Evolutionary conservation across 2,797 vertebrate genomes (phyloP).

Genomic region (Lepilemur septentrionalis): DNA sequence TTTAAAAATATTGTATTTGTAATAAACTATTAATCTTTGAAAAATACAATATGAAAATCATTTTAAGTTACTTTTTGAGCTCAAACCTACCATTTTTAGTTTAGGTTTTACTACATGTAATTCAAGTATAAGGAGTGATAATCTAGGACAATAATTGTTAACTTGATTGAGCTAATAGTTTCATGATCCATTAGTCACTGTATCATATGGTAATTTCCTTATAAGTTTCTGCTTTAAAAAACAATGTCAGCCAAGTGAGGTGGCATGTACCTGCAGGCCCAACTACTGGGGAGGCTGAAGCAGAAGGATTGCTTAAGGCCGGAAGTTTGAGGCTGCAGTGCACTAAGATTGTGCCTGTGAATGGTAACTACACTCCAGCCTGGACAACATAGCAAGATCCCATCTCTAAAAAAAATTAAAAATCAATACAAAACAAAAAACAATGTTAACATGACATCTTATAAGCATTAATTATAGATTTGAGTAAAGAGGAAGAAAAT

Average conservation of each 20-base stretch:
- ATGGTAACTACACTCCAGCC: not conserved
- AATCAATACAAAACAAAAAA: not conserved
- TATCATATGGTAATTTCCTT: not conserved
- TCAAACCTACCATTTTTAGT: not conserved
- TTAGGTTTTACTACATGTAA: not conserved
- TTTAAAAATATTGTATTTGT: not conserved
- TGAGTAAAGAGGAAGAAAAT: not conserved
- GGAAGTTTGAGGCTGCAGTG: not conserved
- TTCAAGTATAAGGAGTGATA: not conserved
- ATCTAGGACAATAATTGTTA: not conserved
- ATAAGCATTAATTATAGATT: not conserved
- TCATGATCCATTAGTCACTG: not conserved
- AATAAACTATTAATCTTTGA: not conserved
- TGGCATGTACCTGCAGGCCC: not conserved
- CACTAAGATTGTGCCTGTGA: not conserved
- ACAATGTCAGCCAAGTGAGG: not conserved
- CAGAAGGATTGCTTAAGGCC: not conserved
- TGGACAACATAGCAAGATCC: not conserved
- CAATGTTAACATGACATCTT: not conserved
- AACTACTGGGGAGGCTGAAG: not conserved
- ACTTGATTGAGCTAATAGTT: slow-evolving; percentile 16
- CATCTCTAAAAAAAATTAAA: not conserved
- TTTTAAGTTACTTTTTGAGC: not conserved
- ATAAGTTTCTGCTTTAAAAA: not conserved
- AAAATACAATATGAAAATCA: not conserved